Evolutionary conservation across 2,797 vertebrate species (phyloP), one percentile per base, ranked within the genome.

Genomic region (Hapalemur alaotrensis): DNA sequence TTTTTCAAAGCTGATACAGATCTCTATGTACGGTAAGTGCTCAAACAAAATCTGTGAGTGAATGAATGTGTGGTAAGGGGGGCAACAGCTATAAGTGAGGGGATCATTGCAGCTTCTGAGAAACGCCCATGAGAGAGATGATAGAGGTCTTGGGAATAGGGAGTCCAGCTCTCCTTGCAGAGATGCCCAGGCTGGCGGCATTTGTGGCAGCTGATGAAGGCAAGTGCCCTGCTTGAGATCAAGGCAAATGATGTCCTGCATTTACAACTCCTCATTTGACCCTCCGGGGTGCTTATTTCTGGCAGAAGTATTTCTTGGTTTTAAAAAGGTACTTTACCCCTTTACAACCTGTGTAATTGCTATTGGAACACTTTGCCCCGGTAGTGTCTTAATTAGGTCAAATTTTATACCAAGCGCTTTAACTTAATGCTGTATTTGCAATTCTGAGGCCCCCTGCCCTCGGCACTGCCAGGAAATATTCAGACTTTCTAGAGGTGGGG

Each of bases 381-480:
- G 7, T 84, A 76, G 90, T 95, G 88, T 89, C 93, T 97, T 97
- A 97, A 98, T 97, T 96, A 97, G 97, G 97, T 96, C 92, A 96
- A 72, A 92, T 97, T 97, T 97, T 97, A 97, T 95, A 95, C 57
- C n/a, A 30, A 69, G 65, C 61, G 89, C 92, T 96, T 97, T 96
- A 54, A 63, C 67, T 85, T 94, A 86, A 87, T 9, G 86, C 91
- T 69, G 59, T 28, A 91, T 96, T 97, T 95, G 95, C 89, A 97
- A 63, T 96, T 94, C 80, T 86, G 61, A 96, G 61, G 15, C 50
- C 25, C 25, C 48, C 23, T 30, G 43, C 70, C 76, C 43, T 76
- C 3, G 1, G 12, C 59, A 32, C 52, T 93, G 38, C 89, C 69
- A 93, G 93, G 48, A 93, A 88, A 93, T 35, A 32, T 22, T 84